phyloP scores from a whole-genome alignment of 1,140 invertebrate genomes.

The Steinernema khuongi region DNA sequence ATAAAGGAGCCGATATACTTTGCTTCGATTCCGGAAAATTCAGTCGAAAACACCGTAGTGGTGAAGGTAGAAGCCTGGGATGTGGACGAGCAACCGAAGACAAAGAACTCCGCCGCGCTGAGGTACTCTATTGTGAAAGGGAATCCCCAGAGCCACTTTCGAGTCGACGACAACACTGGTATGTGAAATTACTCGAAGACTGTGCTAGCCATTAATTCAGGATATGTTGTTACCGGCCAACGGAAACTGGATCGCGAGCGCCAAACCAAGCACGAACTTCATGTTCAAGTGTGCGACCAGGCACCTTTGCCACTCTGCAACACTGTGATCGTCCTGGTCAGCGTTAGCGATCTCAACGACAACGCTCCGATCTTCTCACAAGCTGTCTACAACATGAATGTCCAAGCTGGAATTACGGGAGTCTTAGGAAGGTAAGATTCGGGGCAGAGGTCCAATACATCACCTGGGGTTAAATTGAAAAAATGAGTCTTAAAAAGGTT shows the following conservation, averaged over 20 bases:
- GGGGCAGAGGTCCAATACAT: too few relatives aligned
- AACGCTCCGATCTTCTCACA: conserved; percentile 74
- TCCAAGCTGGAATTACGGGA: conserved; percentile 35
- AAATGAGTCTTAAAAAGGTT: not conserved
- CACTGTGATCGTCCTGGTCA: conserved; percentile 77
- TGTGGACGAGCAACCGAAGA: conserved; percentile 68
- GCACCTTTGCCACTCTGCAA: conserved; percentile 71
- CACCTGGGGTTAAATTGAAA: too few relatives aligned
- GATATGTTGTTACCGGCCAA: conserved; percentile 75
- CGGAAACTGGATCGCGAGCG: conserved; percentile 77
- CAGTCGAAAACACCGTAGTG: conserved; percentile 69
- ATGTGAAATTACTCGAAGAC: conserved; percentile 53
- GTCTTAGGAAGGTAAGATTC: conserved; percentile 33
- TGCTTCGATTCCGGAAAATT: conserved; percentile 76
- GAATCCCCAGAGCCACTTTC: conserved; percentile 81
- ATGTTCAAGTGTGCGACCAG: conserved; percentile 64
- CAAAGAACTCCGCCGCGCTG: conserved; percentile 59
- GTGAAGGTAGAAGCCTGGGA: conserved; percentile 74
- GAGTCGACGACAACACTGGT: conserved; percentile 78
- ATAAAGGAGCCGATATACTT: conserved; percentile 79
- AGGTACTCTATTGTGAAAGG: conserved; percentile 72
- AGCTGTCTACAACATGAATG: conserved; percentile 31
- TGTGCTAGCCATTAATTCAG: conserved; percentile 49
- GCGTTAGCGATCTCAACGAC: conserved; percentile 85
- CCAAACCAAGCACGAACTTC: conserved; percentile 75